Evolutionary conservation across 64 coral and sea anemone genomes (phyloP).

Genomic region (Pocillopora verrucosa): DNA sequence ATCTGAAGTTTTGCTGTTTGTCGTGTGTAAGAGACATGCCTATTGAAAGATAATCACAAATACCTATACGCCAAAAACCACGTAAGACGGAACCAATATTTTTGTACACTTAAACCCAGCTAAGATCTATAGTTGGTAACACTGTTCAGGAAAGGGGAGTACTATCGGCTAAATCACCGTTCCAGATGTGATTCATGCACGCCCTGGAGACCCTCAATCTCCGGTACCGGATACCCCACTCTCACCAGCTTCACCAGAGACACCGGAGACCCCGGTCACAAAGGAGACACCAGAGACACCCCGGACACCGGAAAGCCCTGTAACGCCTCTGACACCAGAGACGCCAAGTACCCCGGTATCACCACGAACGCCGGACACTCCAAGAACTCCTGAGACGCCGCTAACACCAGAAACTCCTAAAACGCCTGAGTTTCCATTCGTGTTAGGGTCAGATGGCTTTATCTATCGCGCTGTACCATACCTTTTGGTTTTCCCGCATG

Average conservation of each 20-base stretch:
- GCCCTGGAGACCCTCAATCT: neutral
- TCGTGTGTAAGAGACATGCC: too few species aligned
- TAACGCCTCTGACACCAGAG: constrained; percentile 60
- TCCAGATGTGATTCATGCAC: constrained; percentile 33
- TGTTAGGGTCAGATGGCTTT: constrained; percentile 26
- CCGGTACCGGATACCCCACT: constrained; percentile 51
- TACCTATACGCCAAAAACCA: too few species aligned
- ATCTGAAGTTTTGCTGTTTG: too few species aligned
- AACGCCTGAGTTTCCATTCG: constrained; percentile 35
- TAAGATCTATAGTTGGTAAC: neutral
- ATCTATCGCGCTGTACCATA: constrained; percentile 29
- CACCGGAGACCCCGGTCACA: constrained; percentile 62
- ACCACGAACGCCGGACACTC: constrained; percentile 61
- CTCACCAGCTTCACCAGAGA: constrained; percentile 33
- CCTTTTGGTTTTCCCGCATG: constrained; percentile 35
- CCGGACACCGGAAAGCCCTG: constrained; percentile 37
- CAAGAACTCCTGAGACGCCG: constrained; percentile 36
- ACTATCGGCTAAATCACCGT: constrained; percentile 32
- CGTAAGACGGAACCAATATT: too few species aligned
- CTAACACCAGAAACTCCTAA: constrained; percentile 46
- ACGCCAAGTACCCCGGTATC: constrained; percentile 60
- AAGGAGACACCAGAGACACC: constrained; percentile 61
- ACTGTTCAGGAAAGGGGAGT: neutral
- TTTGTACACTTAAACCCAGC: neutral
- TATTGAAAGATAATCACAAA: too few species aligned